These are phyloP conservation scores for Strix occidentalis DNA, from an alignment of 2,797 vertebrate genomes.

Conservation along the genomic window DNA sequence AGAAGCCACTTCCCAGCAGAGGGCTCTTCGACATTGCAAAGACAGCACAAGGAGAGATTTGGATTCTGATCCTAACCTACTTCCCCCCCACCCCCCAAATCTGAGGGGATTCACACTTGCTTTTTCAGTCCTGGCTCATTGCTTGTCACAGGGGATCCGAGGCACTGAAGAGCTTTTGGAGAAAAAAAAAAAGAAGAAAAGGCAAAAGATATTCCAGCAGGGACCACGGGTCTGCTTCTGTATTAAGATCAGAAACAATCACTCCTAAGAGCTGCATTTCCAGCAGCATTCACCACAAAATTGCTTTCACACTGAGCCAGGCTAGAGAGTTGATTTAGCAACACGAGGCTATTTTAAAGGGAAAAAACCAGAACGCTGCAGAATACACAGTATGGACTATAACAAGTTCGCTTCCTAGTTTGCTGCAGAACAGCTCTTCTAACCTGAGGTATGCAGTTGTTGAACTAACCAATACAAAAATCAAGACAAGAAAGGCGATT, in stretches of 20 bases:
- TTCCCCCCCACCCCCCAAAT: background rate
- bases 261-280: background rate
- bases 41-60: background rate
- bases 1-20: background rate
- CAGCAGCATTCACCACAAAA: background rate
- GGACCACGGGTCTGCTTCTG: background rate
- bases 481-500: background rate
- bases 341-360: background rate
- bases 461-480: background rate
- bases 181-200: fast-evolving
- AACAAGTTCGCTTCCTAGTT: background rate
- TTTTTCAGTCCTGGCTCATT: background rate
- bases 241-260: background rate
- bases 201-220: background rate
- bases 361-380: background rate
- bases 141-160: background rate
- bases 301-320: background rate
- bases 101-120: background rate
- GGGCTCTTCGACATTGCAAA: background rate
- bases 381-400: background rate
- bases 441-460: background rate
- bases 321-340: background rate
- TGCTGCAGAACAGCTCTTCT: background rate
- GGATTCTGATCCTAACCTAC: background rate
- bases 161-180: background rate